A percentile compares a stretch with the other conserved stretches of the same genome.
These are phyloP conservation scores for Scophthalmus maximus DNA, from an alignment of 2,113 vertebrate species.

Conservation along the genomic window DNA sequence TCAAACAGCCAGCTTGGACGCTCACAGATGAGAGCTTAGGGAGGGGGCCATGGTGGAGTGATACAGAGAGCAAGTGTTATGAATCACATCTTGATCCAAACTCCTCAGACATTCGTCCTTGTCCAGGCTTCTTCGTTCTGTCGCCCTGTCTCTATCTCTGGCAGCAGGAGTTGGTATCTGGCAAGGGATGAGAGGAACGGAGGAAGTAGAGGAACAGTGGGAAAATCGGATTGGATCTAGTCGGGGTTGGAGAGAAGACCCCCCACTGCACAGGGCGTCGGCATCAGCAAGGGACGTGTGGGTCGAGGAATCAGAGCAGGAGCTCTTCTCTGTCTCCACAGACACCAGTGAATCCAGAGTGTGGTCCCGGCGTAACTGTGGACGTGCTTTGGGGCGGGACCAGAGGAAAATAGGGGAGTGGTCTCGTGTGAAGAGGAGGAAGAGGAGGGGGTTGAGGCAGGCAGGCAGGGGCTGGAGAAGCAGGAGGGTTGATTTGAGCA, in stretches of 20 bases:
- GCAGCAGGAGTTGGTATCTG: slow-evolving; percentile 79
- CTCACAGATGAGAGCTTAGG: slow-evolving; percentile 66
- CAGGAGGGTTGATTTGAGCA: slow-evolving; percentile 90
- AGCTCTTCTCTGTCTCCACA: slow-evolving; percentile 90
- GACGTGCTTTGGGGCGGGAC: slow-evolving; percentile 70
- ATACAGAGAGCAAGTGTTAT: slow-evolving; percentile 59
- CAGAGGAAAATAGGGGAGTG: slow-evolving; percentile 87
- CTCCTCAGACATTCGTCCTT: slow-evolving; percentile 80
- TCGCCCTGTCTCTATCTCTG: slow-evolving; percentile 76
- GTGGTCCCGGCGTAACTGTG: slow-evolving; percentile 75
- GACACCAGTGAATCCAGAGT: slow-evolving; percentile 79
- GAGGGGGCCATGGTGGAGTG: slow-evolving; percentile 73
- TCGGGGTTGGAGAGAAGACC: slow-evolving; percentile 40
- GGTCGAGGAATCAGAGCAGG: slow-evolving; percentile 87
- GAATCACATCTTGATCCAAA: slow-evolving; percentile 59
- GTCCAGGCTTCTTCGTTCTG: slow-evolving; percentile 65
- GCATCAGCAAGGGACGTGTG: slow-evolving; percentile 87
- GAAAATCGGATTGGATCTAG: slow-evolving; percentile 68
- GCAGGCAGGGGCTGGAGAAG: slow-evolving; percentile 92
- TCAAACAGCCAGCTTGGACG: slow-evolving; percentile 33
- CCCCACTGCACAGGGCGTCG: slow-evolving; percentile 80
- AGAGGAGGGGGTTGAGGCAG: slow-evolving; percentile 94
- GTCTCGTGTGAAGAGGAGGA: slow-evolving; percentile 91
- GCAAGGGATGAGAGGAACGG: slow-evolving; percentile 85
- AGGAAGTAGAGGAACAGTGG: slow-evolving; percentile 74